Base-by-base conservation (phyloP, 2,888 invertebrate genomes). In the Caenorhabditis becei region DNA sequence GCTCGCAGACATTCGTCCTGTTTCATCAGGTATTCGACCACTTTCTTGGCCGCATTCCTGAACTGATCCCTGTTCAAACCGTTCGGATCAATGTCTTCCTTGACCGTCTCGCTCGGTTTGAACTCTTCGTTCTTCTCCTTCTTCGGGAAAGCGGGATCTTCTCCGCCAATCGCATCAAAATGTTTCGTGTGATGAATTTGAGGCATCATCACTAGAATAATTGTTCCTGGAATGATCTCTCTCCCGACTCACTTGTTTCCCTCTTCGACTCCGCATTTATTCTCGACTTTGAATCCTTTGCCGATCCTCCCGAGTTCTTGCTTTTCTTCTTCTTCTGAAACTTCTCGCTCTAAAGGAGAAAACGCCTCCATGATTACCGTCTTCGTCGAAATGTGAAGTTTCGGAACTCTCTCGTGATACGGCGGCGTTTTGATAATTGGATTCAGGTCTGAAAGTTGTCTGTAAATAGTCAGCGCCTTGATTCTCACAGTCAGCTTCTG, bases 391-490 rank as follows among this genome's bases (percentile, higher is more conserved):
- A 65, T 74, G 24, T 41, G 59, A 26, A 66, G 7, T 20, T 78
- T 71, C 16, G 66, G 71, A 26, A 78, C 65, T 53, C 69, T 58
- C 32, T 74, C 63, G n/a, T 80, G 69, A 37, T 69, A 69, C n/a
- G 80, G 80, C 11, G 75, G 80, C 14, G 74, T 75, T 32, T 63
- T 67, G 23, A 80, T 70, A n/a, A 80, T 70, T 26, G 80, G 80
- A 58, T 65, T 75, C 4, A 80, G 37, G 32, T 80, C 80, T 80
- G 71, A 26, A 78, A 65, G 0, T 41, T 8, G 32, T 23, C 28
- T 32, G 20, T n/a, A 7, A 62, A 35, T 14, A 26, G 61, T n/a
- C 24, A 49, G 14, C 10, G 8, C 14, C n/a, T n/a, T n/a, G n/a
- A n/a, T 20, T 7, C 5, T 41, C 11, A 80, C 80, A 80, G 20